Evolutionary conservation across 1,140 invertebrate species (phyloP), one percentile per base, ranked within the genome.

Genomic region (Drosophila asahinai): DNA sequence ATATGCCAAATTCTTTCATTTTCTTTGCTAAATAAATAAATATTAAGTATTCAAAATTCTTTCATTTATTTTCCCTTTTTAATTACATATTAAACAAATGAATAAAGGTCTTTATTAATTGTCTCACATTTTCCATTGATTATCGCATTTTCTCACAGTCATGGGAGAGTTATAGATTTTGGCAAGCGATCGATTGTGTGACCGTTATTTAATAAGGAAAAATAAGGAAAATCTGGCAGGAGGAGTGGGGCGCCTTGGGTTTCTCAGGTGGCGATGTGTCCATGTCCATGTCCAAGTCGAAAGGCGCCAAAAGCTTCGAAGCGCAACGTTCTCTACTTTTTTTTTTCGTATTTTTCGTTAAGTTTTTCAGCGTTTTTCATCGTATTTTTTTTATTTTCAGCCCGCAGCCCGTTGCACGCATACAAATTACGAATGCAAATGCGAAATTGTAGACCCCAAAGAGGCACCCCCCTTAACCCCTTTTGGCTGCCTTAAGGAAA

Each of bases 151-250:
- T 40, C 19, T 22, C 58, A 25, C 40, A 45, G 27, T 66, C 66
- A 30, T 73, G 58, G 15, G 45, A 47, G 52, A 62, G 51, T 48
- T 54, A 61, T 17, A 45, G 63, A 62, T 76, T 77, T 86, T 81
- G 68, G 65, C 55, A 45, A 71, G 19, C 73, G 47, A 77, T 78
- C 75, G 75, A 78, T 78, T 55, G 47, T 57, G 78, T 57, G 54
- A 84, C 84, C 84, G 84, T 89, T 89, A 89, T 89, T 89, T 89
- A 89, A 89, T 89, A 89, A 89, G 81, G 81, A 89, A 57, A 89
- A 78, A 70, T 81, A 30, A 30, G 6, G 27, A 30, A 70, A 30
- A 73, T 49, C 67, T 22, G 14, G 45, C 70, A 59, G 1, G 11
- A n/a, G 30, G 33, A 8, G 25, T 12, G 33, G 65, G 17, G 30